Evolutionary conservation across 2,888 invertebrate species (phyloP), one percentile per base, ranked within the genome.

Genomic region (Argyresthia goedartella): DNA sequence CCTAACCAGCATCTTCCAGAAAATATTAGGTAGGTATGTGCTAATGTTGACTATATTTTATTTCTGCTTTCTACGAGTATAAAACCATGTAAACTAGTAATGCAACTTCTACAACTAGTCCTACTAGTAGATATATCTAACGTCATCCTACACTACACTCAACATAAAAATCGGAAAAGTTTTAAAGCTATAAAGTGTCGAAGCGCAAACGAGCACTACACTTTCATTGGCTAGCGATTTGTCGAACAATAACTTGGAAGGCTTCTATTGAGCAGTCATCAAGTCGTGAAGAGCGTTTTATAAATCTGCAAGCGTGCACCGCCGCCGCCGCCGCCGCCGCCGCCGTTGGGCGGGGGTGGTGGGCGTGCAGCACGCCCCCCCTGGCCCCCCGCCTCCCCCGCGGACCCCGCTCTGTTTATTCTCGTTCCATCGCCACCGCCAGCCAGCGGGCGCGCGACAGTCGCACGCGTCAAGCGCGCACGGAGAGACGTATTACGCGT

Each of bases 381-480:
- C 39, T 13, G 69, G 66, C 81, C 64, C 64, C 65, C 66, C 65
- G 64, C 47, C 53, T 36, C 36, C 52, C 70, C 60, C 53, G 53
- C 59, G 36, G 56, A 52, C 50, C 71, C 69, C 73, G 73, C 75
- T 69, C 77, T 70, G 77, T 81, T 81, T 81, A 82, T 81, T 81
- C 81, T 79, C 77, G 74, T 73, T 71, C 69, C 74, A 73, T 71
- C 74, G 54, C 48, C 77, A 25, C 25, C 25, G 25, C 25, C 25
- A 25, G 25, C 25, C 25, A 25, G 78, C 77, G 76, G 67, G 69
- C 67, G 71, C 76, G 72, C 78, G 76, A 71, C 81, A 81, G 78
- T 86, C 84, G 78, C 74, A 76, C 85, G 84, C 82, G 84, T 81
- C 80, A 77, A 82, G 82, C 81, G 81, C 70, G 62, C 61, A 67